These are phyloP conservation scores for Cosmorhoe ocellata DNA, from an alignment of 2,888 invertebrate genomes.

Conservation along the genomic window DNA sequence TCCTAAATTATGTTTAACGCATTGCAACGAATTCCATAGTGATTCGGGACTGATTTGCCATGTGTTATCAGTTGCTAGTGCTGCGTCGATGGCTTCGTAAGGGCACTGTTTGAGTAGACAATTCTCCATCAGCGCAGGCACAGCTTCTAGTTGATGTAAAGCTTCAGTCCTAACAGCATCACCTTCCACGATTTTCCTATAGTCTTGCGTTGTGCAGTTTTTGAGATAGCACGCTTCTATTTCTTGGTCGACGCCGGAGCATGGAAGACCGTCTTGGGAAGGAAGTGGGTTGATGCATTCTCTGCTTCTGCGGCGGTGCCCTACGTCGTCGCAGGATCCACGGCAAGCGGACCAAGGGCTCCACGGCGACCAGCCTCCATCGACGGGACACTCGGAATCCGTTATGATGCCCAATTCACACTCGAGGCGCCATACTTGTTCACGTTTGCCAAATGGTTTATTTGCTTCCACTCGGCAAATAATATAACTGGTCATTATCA, in stretches of 20 bases:
- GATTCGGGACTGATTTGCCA: slow-evolving; percentile 69
- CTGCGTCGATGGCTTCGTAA: slow-evolving; percentile 66
- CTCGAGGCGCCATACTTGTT: slow-evolving; percentile 67
- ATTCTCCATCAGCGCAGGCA: slow-evolving; percentile 67
- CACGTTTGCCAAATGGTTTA: slow-evolving; percentile 55
- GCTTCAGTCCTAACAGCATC: slow-evolving; percentile 61
- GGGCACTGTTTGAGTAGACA: slow-evolving; percentile 72
- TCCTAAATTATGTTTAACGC: slow-evolving; percentile 76
- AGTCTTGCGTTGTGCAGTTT: slow-evolving; percentile 70
- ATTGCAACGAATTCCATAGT: slow-evolving; percentile 76
- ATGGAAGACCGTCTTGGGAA: slow-evolving; percentile 65
- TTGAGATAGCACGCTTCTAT: slow-evolving; percentile 62
- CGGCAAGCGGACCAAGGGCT: slow-evolving; percentile 67
- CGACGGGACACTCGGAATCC: slow-evolving; percentile 68
- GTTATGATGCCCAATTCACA: slow-evolving; percentile 66
- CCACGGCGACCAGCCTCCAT: slow-evolving; percentile 79
- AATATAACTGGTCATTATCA: not conserved
- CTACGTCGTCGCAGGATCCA: slow-evolving; percentile 73
- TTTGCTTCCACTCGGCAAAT: slow-evolving; percentile 35
- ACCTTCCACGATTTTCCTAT: slow-evolving; percentile 55
- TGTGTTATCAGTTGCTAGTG: slow-evolving; percentile 58
- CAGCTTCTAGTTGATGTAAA: slow-evolving; percentile 59
- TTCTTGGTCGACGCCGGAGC: slow-evolving; percentile 64
- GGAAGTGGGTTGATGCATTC: slow-evolving; percentile 72
- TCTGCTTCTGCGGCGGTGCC: slow-evolving; percentile 62